Evolutionary conservation across 2,797 vertebrate species (phyloP).

Genomic region (Bradypodion ventrale): DNA sequence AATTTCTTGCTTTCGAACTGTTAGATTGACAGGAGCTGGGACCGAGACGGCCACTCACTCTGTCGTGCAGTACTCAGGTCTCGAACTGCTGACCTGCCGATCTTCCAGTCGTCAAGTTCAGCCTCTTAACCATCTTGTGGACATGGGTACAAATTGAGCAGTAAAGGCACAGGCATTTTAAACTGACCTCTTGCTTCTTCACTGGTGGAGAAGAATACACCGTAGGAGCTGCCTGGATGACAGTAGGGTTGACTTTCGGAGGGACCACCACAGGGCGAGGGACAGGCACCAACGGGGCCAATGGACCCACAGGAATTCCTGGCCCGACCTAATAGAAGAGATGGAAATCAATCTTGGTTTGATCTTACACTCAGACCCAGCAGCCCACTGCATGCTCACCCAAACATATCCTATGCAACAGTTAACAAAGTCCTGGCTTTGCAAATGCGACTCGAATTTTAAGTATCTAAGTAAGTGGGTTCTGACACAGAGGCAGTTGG

Average conservation of each 20-base stretch:
- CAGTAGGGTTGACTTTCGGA: slow-evolving; percentile 76
- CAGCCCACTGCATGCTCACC: neutral
- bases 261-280: slow-evolving; percentile 57
- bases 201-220: slow-evolving; percentile 81
- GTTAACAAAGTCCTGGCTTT: neutral
- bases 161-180: slow-evolving; percentile 45
- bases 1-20: no score
- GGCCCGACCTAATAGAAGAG: slow-evolving; percentile 51
- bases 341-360: neutral
- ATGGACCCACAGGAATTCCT: slow-evolving; percentile 73
- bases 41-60: no score
- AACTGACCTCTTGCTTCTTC: slow-evolving; percentile 74
- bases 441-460: neutral
- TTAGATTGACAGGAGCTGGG: no score
- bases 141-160: neutral
- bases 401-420: no score
- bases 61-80: no score
- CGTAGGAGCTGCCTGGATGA: slow-evolving; percentile 86
- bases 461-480: no score
- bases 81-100: no score
- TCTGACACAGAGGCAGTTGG: neutral
- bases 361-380: no score
- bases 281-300: slow-evolving; percentile 68
- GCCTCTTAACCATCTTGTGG: no score
- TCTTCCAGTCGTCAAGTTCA: no score